Conservation (phyloP, 2,888 invertebrate species). For the Sycophila texana region DNA sequence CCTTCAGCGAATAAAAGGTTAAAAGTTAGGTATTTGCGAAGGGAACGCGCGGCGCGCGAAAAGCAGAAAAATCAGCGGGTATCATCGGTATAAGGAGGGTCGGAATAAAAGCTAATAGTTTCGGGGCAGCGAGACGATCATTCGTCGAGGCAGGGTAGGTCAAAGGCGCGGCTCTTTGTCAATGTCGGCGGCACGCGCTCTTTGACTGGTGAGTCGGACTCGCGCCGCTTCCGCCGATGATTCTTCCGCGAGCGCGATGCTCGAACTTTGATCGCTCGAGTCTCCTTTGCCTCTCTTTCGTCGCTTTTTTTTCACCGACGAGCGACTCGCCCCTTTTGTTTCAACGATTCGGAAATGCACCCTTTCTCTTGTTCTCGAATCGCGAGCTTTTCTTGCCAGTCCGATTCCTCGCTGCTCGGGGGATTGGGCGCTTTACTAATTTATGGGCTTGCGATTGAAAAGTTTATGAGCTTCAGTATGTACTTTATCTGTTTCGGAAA, state of each 20-base stretch:
- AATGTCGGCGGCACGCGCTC: conserved; percentile 26
- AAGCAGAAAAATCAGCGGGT: neutral
- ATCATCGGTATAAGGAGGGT: no score
- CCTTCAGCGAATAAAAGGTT: no score
- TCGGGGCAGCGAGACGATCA: conserved; percentile 41
- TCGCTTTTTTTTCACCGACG: neutral
- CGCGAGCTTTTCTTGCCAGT: neutral
- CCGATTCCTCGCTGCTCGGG: neutral
- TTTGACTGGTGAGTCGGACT: conserved; percentile 25
- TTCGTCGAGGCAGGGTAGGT: conserved; percentile 36
- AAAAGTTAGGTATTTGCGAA: no score
- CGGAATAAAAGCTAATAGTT: conserved; percentile 13
- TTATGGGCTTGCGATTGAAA: no score
- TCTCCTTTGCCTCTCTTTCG: neutral
- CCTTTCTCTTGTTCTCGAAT: no score
- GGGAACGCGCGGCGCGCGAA: no score
- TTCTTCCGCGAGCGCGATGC: neutral
- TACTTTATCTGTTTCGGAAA: no score
- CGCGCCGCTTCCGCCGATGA: conserved; percentile 17
- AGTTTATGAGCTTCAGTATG: no score
- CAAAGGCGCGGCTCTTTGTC: conserved; percentile 39
- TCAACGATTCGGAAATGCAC: no score
- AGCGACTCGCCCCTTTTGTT: neutral
- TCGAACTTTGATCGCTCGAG: conserved; percentile 8
- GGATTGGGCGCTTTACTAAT: no score